Base-by-base conservation (phyloP, 2,113 vertebrate genomes). In the Ammodytes dubius region DNA sequence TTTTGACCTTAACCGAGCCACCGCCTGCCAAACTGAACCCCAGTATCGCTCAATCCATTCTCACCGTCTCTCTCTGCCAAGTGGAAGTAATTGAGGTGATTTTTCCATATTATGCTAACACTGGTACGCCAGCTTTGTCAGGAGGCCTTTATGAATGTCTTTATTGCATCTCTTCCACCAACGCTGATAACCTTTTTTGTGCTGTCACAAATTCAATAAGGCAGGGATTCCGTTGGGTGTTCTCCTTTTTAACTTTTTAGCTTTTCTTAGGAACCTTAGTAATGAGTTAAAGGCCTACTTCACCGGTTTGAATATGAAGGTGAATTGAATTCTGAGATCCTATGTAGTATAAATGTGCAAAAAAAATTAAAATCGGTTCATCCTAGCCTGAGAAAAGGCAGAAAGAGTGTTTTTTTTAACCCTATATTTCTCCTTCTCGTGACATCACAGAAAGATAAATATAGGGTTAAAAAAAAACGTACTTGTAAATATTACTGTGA, bases 81-180 rank as follows among this genome's bases (percentile, higher is more conserved):
- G 66, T 74, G 52, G 76, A 49, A 86, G 86, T 89, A 83, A 88
- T 82, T 80, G 68, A 85, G 77, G 75, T 85, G 74, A 90, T 90
- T 88, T 85, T 87, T 85, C 68, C 47, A 76, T 61, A 89, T 92
- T 85, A 89, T 81, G 83, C 50, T 53, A 79, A 81, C n/a, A 13
- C 70, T 49, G 59, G 72, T 87, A 67, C 82, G 71, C 68, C 49
- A 14, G 2, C 72, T 80, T 79, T 82, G 57, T 84, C 27, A 82
- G 58, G 43, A 78, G 35, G 70, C 61, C 58, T 76, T 82, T 80
- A 79, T 83, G 70, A 84, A 87, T 81, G 78, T 87, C 64, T 79
- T 76, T 81, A 85, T 85, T 79, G 50, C 65, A 72, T 88, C 81
- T 79, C 66, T 59, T 68, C 45, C 50, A 58, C 58, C 43, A 8